Conservation (phyloP, 2,888 invertebrate genomes). For the Teinopalpus imperialis region DNA sequence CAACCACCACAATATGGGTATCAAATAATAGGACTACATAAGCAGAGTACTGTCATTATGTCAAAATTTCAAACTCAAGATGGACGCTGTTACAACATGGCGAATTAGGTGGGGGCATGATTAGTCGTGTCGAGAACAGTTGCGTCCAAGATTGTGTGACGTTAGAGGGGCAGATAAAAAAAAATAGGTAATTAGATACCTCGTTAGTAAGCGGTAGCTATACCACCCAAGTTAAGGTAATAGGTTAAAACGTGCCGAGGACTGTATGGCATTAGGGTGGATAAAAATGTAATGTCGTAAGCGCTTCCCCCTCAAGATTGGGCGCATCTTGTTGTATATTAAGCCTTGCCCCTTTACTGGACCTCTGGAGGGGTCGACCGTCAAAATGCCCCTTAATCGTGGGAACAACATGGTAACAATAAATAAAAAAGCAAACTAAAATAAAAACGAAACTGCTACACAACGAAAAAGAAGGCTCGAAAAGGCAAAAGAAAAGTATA, state of each 20-base stretch:
- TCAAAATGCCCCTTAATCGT: conserved; percentile 25
- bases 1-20: conserved; percentile 24
- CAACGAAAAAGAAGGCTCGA: conserved; percentile 27
- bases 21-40: conserved; percentile 15
- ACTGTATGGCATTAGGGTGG: conserved; percentile 17
- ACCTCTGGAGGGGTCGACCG: conserved; percentile 23
- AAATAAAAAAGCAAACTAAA: conserved; percentile 17
- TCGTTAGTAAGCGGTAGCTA: conserved; percentile 1
- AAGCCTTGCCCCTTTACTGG: conserved; percentile 20
- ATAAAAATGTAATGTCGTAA: conserved; percentile 11
- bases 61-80: conserved; percentile 17
- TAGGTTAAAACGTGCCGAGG: conserved; percentile 17
- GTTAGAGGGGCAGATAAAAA: conserved; percentile 8
- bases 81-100: conserved; percentile 17
- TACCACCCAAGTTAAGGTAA: conserved; percentile 16
- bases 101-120: conserved; percentile 17
- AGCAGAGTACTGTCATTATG: conserved; percentile 18
- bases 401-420: conserved; percentile 25
- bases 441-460: conserved; percentile 20
- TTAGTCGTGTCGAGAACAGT: conserved; percentile 10
- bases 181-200: conserved; percentile 8
- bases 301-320: conserved; percentile 10
- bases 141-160: conserved; percentile 12
- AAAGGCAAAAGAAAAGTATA: conserved; percentile 27
- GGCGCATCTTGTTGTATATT: conserved; percentile 14